Evolutionary conservation across 2,797 vertebrate genomes (phyloP).

Genomic region (Philypnodon macrostomus): DNA sequence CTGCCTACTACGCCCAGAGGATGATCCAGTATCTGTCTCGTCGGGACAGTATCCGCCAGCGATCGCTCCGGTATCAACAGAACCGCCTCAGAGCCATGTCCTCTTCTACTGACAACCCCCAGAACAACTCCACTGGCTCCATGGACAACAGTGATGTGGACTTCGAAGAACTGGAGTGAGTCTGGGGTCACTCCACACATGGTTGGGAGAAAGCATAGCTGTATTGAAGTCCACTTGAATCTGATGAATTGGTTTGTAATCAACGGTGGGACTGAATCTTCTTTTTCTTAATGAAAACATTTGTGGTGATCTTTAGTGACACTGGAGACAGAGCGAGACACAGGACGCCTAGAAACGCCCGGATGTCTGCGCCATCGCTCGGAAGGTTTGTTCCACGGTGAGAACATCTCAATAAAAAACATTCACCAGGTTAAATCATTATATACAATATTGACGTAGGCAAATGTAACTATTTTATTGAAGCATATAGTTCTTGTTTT

Average conservation of each 20-base stretch:
- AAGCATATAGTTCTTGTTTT: not conserved
- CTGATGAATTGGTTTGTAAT: no score
- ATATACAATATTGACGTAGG: no score
- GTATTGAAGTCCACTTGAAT: no score
- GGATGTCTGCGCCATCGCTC: conserved; percentile 95
- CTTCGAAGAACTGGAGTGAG: conserved; percentile 98
- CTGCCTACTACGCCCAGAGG: conserved; percentile 97
- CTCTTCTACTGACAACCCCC: conserved; percentile 84
- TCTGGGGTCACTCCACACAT: conserved; percentile 31
- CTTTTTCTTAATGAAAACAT: no score
- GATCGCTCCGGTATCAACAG: conserved; percentile 93
- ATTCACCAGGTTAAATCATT: no score
- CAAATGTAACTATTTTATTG: not conserved
- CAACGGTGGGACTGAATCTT: no score
- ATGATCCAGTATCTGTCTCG: conserved; percentile 99
- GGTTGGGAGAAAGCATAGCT: no score
- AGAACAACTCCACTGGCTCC: conserved; percentile 80
- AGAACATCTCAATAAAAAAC: no score
- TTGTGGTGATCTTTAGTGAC: conserved; percentile 85
- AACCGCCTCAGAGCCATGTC: conserved; percentile 89
- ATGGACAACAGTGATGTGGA: conserved; percentile 93
- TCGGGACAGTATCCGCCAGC: conserved; percentile 97
- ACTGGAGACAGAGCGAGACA: conserved; percentile 90
- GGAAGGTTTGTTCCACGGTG: conserved; percentile 96
- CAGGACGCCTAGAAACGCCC: conserved; percentile 90